These are phyloP conservation scores for Hydrozoanthus gracilis DNA, from an alignment of 92 coral and sea anemone species.

Conservation along the genomic window DNA sequence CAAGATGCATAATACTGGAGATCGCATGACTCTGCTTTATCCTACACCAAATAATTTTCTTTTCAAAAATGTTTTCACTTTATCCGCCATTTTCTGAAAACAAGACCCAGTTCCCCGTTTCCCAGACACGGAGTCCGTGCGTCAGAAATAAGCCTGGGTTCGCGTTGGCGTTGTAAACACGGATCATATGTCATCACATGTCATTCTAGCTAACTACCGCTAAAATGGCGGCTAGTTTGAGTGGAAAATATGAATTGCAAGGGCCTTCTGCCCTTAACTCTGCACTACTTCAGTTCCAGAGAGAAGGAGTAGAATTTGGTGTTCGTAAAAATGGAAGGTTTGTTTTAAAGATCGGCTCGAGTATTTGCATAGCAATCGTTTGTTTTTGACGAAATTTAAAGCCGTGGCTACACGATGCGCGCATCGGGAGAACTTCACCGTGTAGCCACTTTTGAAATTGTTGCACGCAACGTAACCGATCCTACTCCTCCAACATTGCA, in stretches of 20 bases:
- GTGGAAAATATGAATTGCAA: background rate
- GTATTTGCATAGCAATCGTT: background rate
- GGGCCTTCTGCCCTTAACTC: slow-evolving; percentile 66
- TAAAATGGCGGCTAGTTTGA: slow-evolving; percentile 39
- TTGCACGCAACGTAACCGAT: no score
- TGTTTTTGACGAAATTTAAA: background rate
- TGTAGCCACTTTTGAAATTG: no score
- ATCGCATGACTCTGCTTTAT: background rate
- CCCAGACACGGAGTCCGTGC: slow-evolving; percentile 25
- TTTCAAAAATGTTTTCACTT: slow-evolving; percentile 12
- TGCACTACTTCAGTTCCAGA: slow-evolving; percentile 84
- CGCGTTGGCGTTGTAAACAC: background rate
- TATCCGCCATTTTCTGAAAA: slow-evolving; percentile 41
- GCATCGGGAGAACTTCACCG: no score
- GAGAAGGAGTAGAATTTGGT: slow-evolving; percentile 88
- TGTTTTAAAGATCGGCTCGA: background rate
- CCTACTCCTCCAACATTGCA: no score
- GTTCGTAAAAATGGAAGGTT: slow-evolving; percentile 92
- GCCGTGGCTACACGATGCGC: no score
- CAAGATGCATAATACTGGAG: slow-evolving; percentile 71
- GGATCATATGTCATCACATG: background rate
- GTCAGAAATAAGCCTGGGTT: background rate
- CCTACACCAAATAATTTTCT: background rate
- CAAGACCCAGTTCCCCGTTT: slow-evolving; percentile 25
- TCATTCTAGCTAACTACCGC: slow-evolving; percentile 33